Percentiles rank a stretch among this genome's conserved stretches.
Evolutionary conservation across 2,797 vertebrate species (phyloP).

Genomic region (Phaenicophaeus curvirostris): DNA sequence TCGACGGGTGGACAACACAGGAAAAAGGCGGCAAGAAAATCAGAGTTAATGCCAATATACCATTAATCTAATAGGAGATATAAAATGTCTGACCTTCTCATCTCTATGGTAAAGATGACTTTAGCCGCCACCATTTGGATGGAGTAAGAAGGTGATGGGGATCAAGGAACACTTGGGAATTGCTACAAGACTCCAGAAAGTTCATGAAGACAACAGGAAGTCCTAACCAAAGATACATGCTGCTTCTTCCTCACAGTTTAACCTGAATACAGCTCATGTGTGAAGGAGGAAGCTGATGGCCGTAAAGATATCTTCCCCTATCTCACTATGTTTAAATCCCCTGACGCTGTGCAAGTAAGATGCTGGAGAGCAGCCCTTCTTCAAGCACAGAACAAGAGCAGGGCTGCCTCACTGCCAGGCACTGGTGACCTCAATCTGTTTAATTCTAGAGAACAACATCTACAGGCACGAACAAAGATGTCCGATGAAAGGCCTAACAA

Average conservation of each 20-base stretch:
- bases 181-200: background rate
- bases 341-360: background rate
- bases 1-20: background rate
- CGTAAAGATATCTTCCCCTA: background rate
- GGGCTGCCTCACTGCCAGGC: fast-evolving
- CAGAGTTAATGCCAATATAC: background rate
- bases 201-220: background rate
- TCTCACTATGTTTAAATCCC: background rate
- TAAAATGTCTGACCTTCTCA: background rate
- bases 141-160: background rate
- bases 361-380: background rate
- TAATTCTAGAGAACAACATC: background rate
- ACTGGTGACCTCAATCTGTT: background rate
- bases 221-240: background rate
- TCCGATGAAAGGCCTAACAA: background rate
- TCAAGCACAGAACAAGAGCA: background rate
- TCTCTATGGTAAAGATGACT: background rate
- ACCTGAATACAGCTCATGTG: background rate
- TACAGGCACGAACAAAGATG: background rate
- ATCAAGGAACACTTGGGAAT: background rate
- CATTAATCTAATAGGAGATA: background rate
- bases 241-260: background rate
- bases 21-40: background rate
- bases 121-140: background rate
- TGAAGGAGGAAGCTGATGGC: background rate